phyloP scores from a whole-genome alignment of 2,888 invertebrate genomes.

The Drosophila birchii region DNA sequence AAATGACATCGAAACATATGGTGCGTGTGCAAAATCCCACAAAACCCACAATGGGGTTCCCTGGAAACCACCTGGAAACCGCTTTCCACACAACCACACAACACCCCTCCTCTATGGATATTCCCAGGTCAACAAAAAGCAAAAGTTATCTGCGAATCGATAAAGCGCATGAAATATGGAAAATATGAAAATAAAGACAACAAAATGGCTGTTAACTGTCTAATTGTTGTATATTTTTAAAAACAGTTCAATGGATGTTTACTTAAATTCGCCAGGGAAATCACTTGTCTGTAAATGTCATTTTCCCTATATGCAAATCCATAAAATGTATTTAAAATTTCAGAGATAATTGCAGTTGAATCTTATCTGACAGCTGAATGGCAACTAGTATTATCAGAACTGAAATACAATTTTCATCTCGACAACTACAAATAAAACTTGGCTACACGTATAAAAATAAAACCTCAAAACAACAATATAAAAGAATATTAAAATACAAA shows the following conservation, averaged over 20 bases:
- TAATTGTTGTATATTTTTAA: neutral
- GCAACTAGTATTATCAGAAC: neutral
- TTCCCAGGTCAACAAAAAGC: slow-evolving; percentile 15
- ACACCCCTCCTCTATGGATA: too few relatives aligned
- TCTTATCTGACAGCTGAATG: slow-evolving; percentile 5
- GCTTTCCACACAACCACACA: too few relatives aligned
- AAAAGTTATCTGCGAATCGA: slow-evolving; percentile 54
- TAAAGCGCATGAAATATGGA: slow-evolving; percentile 21
- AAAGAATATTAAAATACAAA: neutral
- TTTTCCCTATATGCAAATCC: neutral
- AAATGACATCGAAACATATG: slow-evolving; percentile 19
- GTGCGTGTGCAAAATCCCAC: slow-evolving; percentile 40
- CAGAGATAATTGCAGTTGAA: neutral
- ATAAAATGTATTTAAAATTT: neutral
- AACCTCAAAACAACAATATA: neutral
- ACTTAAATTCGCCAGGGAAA: neutral
- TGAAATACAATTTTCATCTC: neutral
- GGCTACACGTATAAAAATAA: neutral
- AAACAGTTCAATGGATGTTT: slow-evolving; percentile 3
- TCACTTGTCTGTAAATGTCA: slow-evolving; percentile 1
- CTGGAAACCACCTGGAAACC: slow-evolving; percentile 20
- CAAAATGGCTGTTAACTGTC: neutral
- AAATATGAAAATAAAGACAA: neutral
- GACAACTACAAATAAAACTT: neutral
- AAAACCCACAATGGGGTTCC: slow-evolving; percentile 10